Evolutionary conservation across 2,113 vertebrate species (phyloP).

Genomic region (Gymnorhina tibicen): DNA sequence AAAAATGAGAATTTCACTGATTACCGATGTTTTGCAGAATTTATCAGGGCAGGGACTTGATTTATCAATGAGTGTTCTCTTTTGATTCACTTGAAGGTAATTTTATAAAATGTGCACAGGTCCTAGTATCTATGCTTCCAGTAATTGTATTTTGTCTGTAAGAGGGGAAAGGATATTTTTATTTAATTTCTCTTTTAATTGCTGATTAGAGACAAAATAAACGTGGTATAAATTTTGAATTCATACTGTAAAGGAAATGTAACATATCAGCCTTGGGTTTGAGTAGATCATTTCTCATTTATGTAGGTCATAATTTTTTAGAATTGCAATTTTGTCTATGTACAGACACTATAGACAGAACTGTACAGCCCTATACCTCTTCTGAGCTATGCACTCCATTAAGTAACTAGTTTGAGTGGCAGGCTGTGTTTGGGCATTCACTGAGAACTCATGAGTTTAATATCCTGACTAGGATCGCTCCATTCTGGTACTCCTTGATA

Average conservation of each 20-base stretch:
- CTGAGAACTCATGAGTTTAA: not conserved
- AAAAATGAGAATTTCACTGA: not conserved
- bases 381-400: not conserved
- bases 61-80: not conserved
- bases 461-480: not conserved
- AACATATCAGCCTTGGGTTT: not conserved
- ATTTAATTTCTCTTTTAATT: not conserved
- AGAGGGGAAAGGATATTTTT: not conserved
- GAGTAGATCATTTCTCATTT: not conserved
- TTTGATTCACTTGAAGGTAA: not conserved
- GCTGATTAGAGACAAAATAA: not conserved
- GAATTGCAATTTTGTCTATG: not conserved
- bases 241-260: not conserved
- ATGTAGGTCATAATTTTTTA: not conserved
- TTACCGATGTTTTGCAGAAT: not conserved
- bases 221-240: not conserved
- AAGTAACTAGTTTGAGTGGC: not conserved
- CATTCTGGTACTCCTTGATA: not conserved
- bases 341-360: not conserved
- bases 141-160: not conserved
- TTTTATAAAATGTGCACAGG: not conserved
- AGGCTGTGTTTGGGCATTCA: not conserved
- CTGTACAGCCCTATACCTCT: not conserved
- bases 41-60: not conserved
- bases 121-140: not conserved